Conservation (phyloP, 2,113 vertebrate genomes). For the Mionectes macconnelli region DNA sequence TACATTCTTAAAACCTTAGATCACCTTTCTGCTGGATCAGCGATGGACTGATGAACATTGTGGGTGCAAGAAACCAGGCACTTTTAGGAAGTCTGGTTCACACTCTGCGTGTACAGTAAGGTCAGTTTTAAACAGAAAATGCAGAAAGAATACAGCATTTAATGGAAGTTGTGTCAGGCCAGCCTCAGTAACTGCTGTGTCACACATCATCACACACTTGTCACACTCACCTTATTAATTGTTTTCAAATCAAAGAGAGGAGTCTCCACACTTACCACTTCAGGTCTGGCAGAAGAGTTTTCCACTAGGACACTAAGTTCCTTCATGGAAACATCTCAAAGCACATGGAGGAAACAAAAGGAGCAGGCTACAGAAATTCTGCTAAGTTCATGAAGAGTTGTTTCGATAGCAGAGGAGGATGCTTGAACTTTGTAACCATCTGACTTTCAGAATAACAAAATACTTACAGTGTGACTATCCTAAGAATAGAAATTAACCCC, state of each 20-base stretch:
- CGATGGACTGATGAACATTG: background rate
- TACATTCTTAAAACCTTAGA: background rate
- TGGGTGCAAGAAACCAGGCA: background rate
- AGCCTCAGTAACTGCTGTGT: background rate
- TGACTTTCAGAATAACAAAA: background rate
- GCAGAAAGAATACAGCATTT: background rate
- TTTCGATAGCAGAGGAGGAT: background rate
- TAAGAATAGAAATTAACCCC: background rate
- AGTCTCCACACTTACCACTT: background rate
- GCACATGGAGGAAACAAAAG: background rate
- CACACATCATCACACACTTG: background rate
- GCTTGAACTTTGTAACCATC: background rate
- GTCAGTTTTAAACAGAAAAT: background rate
- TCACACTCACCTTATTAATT: background rate
- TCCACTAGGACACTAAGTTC: background rate
- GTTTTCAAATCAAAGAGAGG: background rate
- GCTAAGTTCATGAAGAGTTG: background rate
- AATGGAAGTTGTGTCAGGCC: background rate
- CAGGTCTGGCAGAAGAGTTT: background rate
- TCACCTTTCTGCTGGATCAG: background rate
- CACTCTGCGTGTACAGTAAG: background rate
- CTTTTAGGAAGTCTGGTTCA: background rate
- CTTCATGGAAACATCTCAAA: background rate
- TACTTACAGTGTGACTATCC: background rate
- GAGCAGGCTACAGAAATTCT: background rate